Conservation (phyloP, 2,113 vertebrate species). For the Solea senegalensis region DNA sequence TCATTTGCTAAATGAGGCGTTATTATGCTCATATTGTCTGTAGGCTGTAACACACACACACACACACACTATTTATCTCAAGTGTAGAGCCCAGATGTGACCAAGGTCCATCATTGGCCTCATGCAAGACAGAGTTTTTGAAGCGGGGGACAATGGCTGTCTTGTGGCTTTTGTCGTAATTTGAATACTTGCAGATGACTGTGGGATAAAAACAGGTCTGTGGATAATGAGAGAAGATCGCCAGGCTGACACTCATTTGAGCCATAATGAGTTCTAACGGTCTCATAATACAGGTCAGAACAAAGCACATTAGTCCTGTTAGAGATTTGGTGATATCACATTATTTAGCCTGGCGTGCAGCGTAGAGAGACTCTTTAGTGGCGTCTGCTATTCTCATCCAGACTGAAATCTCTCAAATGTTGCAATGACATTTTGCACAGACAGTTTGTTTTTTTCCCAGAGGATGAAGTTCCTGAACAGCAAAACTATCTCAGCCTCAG, state of each 20-base stretch:
- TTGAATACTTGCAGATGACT: background rate
- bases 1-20: conserved; percentile 6
- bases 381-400: too few species aligned
- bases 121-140: background rate
- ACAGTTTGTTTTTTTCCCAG: too few species aligned
- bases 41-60: background rate
- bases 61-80: background rate
- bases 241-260: background rate
- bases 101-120: background rate
- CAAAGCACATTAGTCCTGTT: too few species aligned
- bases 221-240: background rate
- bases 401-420: too few species aligned
- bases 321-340: too few species aligned
- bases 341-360: too few species aligned
- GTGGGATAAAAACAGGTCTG: background rate
- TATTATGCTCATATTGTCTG: conserved; percentile 1
- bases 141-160: background rate
- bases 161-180: conserved; percentile 8
- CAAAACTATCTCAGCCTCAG: too few species aligned
- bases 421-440: too few species aligned
- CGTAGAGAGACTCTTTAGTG: too few species aligned
- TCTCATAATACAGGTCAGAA: background rate
- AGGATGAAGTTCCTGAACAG: too few species aligned
- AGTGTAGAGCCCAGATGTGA: background rate
- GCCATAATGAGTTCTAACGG: background rate